Evolutionary conservation across 2,888 invertebrate genomes (phyloP).

Genomic region (Petrolisthes cinctipes): DNA sequence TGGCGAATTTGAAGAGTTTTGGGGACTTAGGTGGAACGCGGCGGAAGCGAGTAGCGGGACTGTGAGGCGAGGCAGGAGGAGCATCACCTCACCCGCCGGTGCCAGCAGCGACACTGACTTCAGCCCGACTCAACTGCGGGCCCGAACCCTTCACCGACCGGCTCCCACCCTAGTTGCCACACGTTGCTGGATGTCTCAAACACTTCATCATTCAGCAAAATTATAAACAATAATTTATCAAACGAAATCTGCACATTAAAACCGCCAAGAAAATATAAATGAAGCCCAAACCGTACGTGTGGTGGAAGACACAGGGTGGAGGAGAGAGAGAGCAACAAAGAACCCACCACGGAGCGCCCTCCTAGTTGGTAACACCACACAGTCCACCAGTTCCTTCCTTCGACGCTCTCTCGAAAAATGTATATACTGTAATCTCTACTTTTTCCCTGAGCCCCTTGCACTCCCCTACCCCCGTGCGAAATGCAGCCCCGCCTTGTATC

Average conservation of each 20-base stretch:
- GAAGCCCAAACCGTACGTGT: not conserved
- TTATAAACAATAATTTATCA: slow-evolving; percentile 5
- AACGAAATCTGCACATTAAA: not conserved
- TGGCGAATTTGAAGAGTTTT: slow-evolving; percentile 23
- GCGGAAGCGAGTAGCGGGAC: not conserved
- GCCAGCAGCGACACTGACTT: slow-evolving; percentile 55
- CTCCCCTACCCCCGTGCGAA: not conserved
- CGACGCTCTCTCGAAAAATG: slow-evolving; percentile 27
- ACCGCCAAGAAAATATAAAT: not conserved
- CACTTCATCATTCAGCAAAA: not conserved
- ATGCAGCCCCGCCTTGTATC: not conserved
- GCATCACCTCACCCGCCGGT: slow-evolving; percentile 41
- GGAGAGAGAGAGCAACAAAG: not conserved
- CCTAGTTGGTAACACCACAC: slow-evolving; percentile 24
- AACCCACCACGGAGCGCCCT: not conserved
- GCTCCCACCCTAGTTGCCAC: slow-evolving; percentile 33
- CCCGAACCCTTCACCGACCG: slow-evolving; percentile 51
- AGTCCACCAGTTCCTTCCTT: slow-evolving; percentile 35
- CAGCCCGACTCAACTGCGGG: slow-evolving; percentile 44
- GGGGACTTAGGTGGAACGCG: slow-evolving; percentile 10
- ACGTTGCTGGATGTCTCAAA: not conserved
- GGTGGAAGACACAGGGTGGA: not conserved
- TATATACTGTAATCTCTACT: slow-evolving; percentile 11
- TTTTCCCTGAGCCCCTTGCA: slow-evolving; percentile 3
- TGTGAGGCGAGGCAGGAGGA: slow-evolving; percentile 24